These are phyloP conservation scores for human (Homo sapiens) DNA, from an alignment of 2,113 vertebrate species.

Conservation along the genomic window DNA sequence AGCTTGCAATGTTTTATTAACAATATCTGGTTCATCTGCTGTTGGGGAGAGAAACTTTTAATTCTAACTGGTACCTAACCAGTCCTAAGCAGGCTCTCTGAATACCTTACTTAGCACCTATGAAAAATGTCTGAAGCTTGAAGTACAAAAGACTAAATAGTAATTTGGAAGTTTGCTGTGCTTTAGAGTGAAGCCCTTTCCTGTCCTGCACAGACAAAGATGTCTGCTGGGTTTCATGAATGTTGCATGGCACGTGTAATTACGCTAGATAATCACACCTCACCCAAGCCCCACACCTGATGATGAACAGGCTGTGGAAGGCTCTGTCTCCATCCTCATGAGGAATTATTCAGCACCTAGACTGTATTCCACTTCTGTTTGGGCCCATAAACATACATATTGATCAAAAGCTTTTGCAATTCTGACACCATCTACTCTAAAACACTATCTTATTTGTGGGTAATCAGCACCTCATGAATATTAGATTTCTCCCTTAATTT, in stretches of 20 bases:
- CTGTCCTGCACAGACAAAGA: not conserved
- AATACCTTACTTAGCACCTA: conserved; percentile 35
- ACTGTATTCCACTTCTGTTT: conserved; percentile 8
- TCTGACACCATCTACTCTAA: conserved; percentile 39
- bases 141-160: conserved; percentile 34
- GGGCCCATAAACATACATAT: conserved; percentile 28
- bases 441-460: conserved; percentile 33
- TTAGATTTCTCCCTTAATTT: conserved; percentile 60
- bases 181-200: not conserved
- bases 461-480: conserved; percentile 60
- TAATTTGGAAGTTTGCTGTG: not conserved
- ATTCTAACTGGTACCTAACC: conserved; percentile 23
- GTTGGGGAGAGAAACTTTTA: conserved; percentile 4
- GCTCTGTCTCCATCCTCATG: not conserved
- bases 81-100: conserved; percentile 19
- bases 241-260: not conserved
- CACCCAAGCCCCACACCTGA: accelerated
- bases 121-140: conserved; percentile 18
- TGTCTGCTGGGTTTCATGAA: not conserved
- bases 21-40: not conserved
- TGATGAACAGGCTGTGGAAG: not conserved
- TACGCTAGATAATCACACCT: not conserved
- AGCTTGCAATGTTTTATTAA: not conserved
- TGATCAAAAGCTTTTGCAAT: conserved; percentile 54
- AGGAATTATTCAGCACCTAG: conserved; percentile 53